Conservation (phyloP, 2,797 vertebrate genomes). For the Euphonia xanthogaster region DNA sequence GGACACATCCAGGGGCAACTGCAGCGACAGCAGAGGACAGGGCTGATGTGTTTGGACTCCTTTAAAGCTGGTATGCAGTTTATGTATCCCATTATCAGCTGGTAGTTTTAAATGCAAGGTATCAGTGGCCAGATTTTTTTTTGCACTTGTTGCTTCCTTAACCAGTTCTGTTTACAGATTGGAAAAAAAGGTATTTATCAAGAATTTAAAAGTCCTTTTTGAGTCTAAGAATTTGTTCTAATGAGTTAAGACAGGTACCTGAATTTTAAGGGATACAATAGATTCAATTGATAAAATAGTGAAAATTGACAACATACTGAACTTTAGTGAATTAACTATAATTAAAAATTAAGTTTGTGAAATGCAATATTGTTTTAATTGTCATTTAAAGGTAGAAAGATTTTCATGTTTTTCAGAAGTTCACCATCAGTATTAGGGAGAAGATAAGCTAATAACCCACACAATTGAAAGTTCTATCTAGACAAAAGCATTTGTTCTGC, state of each 20-base stretch:
- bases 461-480: neutral
- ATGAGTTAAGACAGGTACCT: neutral
- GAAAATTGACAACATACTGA: neutral
- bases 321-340: neutral
- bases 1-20: neutral
- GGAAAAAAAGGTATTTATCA: neutral
- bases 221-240: neutral
- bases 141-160: neutral
- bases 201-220: neutral
- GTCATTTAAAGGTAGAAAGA: neutral
- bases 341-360: neutral
- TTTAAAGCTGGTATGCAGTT: neutral
- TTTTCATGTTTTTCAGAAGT: neutral
- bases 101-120: neutral
- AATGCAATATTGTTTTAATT: neutral
- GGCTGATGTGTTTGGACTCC: neutral
- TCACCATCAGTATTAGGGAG: neutral
- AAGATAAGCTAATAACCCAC: neutral
- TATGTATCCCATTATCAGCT: neutral
- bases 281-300: neutral
- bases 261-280: neutral
- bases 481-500: neutral
- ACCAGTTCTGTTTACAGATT: neutral
- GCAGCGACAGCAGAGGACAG: accelerated
- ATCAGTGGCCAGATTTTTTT: neutral